A percentile compares a stretch with the other conserved stretches of the same genome.
phyloP scores from a whole-genome alignment of 2,797 vertebrate genomes.

The Eulemur mongoz region DNA sequence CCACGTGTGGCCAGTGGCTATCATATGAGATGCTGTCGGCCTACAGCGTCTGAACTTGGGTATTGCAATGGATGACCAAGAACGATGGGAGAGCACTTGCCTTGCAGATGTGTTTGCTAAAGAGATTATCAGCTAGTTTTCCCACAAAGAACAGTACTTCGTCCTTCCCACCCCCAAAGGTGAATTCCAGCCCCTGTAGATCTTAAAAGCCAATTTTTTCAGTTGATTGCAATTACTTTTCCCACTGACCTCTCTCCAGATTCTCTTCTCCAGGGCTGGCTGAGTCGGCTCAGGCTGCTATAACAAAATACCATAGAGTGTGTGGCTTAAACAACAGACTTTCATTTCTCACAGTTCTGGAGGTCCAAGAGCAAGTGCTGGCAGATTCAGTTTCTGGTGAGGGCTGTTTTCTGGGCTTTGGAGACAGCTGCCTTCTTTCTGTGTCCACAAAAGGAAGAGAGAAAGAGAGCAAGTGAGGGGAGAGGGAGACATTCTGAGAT shows the following conservation, averaged over 20 bases:
- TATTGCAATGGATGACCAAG: background rate
- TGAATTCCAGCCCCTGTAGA: background rate
- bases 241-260: background rate
- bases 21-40: accelerated
- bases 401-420: background rate
- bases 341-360: background rate
- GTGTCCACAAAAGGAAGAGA: background rate
- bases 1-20: too few species aligned
- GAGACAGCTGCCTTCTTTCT: background rate
- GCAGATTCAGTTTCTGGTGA: background rate
- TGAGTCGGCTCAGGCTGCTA: background rate
- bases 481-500: background rate
- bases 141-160: background rate
- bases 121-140: background rate
- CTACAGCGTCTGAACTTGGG: background rate
- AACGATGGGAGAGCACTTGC: background rate
- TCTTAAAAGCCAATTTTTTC: background rate
- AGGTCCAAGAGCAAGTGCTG: background rate
- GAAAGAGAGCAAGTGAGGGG: background rate
- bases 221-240: too few species aligned
- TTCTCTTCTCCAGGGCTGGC: background rate
- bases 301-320: background rate
- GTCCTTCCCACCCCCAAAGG: background rate
- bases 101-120: background rate
- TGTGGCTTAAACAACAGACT: background rate